Evolutionary conservation across 2,797 vertebrate genomes (phyloP), one percentile per base, ranked within the genome.

Genomic region (Anguilla marmorata): DNA sequence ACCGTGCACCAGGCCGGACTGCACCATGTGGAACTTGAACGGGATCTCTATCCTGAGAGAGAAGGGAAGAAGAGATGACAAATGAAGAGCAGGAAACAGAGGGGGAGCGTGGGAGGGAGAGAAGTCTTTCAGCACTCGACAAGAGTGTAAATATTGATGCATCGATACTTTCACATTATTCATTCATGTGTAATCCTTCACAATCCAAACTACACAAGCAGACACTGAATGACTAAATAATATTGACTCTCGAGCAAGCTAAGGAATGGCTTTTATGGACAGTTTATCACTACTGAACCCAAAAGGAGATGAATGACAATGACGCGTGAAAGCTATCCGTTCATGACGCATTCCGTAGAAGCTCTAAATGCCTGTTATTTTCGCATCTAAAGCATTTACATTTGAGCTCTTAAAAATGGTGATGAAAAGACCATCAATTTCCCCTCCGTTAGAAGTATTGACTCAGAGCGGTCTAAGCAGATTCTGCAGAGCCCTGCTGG

Each of bases 11-110:
- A 99, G 95, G 82, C 98, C 98, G 0, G 98, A 99, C 91, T 98
- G 97, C 95, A 98, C 96, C 98, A 99, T 98, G 95, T 99, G 98
- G 95, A 99, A 99, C 90, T 98, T 98, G 95, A 99, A 99, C 85
- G 98, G 98, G 91, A 99, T 99, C 96, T 99, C 98, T 97, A 99
- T 98, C 96, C 98, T 99, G 90, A 56, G 0, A 89, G 21, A 87
- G 45, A 48, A 5, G 2, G 83, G 48, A 3, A 5, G 30, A n/a
- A 2, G 2, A 30, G 66, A 3, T 37, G 12, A 54, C 41, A 33
- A 8, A 33, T 85, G 8, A 45, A 21, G 74, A 74, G 30, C 6
- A 14, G 8, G 66, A 33, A 27, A 79, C 12, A 5, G 74, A 37
- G 74, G 37, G 37, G 37, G 37, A 37, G 37, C 37, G 37, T 37